Conservation (phyloP, 2,797 vertebrate species). For the Melanotaenia boesemani region DNA sequence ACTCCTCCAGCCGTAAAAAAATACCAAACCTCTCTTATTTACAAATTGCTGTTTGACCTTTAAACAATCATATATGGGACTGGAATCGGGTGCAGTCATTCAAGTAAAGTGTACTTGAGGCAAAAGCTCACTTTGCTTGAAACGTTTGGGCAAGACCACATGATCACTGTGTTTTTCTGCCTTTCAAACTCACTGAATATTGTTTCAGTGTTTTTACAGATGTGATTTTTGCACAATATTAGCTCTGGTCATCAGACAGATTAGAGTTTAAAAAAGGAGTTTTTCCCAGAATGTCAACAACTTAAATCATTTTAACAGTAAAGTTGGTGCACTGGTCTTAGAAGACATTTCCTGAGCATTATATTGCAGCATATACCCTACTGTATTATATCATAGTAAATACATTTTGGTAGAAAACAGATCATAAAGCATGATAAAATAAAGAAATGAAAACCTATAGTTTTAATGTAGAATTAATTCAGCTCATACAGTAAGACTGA, state of each 20-base stretch:
- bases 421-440: not conserved
- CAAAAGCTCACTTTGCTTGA: conserved; percentile 51
- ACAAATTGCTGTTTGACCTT: conserved; percentile 29
- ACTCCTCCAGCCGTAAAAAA: not conserved
- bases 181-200: conserved; percentile 30
- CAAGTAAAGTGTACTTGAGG: conserved; percentile 55
- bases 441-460: not conserved
- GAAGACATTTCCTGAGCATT: not conserved
- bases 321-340: not conserved
- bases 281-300: not conserved
- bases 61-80: conserved; percentile 16
- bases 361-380: not conserved
- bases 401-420: not conserved
- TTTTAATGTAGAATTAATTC: not conserved
- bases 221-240: conserved; percentile 28
- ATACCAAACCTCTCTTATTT: not conserved
- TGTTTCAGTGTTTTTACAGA: conserved; percentile 26
- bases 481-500: not conserved
- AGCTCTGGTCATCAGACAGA: conserved; percentile 35
- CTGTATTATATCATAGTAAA: not conserved
- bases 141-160: conserved; percentile 35
- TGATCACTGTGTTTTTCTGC: conserved; percentile 32
- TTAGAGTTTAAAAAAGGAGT: not conserved
- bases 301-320: not conserved
- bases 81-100: conserved; percentile 29